Base-by-base conservation (phyloP, 2,888 invertebrate genomes). In the Euzophera pinguis region DNA sequence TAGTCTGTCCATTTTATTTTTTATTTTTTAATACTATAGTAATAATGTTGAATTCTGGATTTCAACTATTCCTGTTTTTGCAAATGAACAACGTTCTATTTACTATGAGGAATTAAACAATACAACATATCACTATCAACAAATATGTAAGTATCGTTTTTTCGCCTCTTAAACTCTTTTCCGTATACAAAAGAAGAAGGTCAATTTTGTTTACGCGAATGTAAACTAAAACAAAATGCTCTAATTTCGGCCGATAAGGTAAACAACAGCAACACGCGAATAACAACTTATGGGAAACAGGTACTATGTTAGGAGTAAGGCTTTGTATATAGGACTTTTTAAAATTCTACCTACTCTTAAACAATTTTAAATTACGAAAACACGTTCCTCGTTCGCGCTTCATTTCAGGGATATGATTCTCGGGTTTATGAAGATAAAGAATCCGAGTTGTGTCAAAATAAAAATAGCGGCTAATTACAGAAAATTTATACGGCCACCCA, bases 181-280 rank as follows among this genome's bases (percentile, higher is more conserved):
- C 29, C 32, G 45, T 34, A 32, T 32, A 45, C 32, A 45, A 32
- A 1, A 7, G 10, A 32, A 32, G 45, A 45, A 45, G 45, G 45
- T 45, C 45, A 45, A 45, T 16, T 34, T 45, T 45, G 45, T 45
- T 34, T 45, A 45, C 45, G 32, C 34, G 16, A 14, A 10, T 45
- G 22, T 29, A 32, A 45, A 41, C 32, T 45, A 32, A 45, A 45
- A 45, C 45, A 32, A 29, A 32, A 32, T 45, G 32, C 32, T 45
- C 32, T 45, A 45, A 45, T 45, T 45, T 16, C 4, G 10, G 14
- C 32, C 16, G 45, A 16, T 45, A 32, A 45, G 34, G 34, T 45
- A 45, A 45, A 45, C 45, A 45, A 32, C 32, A 32, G 32, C 29
- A 45, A 45, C 13, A 45, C 16, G 29, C 43, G 32, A 45, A 45